These are phyloP conservation scores for Cheirogaleus medius DNA, from an alignment of 2,113 vertebrate species.

Conservation along the genomic window DNA sequence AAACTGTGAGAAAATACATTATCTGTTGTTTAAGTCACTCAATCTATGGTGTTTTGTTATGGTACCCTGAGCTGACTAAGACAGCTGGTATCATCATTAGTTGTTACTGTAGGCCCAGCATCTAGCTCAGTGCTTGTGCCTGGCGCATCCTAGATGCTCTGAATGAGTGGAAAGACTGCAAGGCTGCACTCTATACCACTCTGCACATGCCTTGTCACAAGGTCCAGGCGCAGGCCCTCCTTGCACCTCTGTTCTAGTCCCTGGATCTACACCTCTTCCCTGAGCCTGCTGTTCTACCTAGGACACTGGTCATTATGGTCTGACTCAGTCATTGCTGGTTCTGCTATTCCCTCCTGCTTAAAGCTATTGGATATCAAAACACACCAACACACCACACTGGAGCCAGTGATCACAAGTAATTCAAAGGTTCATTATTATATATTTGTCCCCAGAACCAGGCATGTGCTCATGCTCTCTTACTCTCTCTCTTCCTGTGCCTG, in stretches of 20 bases:
- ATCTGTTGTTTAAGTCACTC: neutral
- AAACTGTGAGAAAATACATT: neutral
- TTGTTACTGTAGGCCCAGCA: neutral
- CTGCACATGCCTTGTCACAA: neutral
- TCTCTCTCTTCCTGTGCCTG: neutral
- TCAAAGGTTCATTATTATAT: neutral
- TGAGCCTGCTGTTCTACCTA: neutral
- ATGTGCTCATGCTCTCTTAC: neutral
- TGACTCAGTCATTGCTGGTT: neutral
- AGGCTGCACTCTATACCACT: neutral
- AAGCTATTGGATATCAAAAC: neutral
- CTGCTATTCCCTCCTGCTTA: neutral
- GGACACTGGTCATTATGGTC: neutral
- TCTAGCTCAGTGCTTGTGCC: neutral
- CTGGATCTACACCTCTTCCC: neutral
- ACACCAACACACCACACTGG: neutral
- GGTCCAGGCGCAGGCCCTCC: neutral
- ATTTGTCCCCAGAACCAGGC: neutral
- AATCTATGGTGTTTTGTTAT: neutral
- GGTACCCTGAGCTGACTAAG: neutral
- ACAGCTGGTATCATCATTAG: neutral
- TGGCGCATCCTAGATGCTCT: neutral
- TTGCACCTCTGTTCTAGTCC: neutral
- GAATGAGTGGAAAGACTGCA: neutral
- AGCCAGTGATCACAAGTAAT: neutral